Percentiles rank a stretch among this genome's conserved stretches.
Evolutionary conservation across 2,888 invertebrate species (phyloP).

Genomic region (Fabriciana adippe): DNA sequence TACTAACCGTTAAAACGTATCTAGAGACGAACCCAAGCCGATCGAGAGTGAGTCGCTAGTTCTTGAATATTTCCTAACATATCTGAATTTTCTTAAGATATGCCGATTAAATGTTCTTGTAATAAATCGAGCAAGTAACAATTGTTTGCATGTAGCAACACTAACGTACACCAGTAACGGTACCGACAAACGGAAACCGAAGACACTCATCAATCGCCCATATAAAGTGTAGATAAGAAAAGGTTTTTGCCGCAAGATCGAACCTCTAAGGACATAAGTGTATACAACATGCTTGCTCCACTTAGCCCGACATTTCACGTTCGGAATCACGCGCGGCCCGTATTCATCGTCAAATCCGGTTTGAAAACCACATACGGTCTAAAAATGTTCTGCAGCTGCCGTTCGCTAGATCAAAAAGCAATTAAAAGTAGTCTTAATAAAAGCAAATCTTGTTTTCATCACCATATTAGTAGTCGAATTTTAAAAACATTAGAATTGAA

Average conservation of each 20-base stretch:
- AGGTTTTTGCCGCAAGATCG: constrained; percentile 23
- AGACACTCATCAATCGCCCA: constrained; percentile 24
- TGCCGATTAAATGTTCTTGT: no score
- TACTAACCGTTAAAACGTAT: no score
- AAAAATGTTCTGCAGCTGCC: constrained; percentile 34
- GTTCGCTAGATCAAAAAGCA: constrained; percentile 15
- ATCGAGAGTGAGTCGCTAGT: no score
- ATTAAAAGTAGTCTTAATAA: constrained; percentile 13
- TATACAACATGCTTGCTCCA: constrained; percentile 36
- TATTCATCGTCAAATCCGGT: constrained; percentile 38
- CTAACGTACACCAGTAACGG: constrained; percentile 12
- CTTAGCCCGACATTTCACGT: constrained; percentile 32
- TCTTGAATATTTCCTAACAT: no score
- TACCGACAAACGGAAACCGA: constrained; percentile 18
- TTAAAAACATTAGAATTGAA: no score
- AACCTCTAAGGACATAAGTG: constrained; percentile 33
- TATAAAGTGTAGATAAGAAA: constrained; percentile 20
- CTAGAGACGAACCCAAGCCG: no score
- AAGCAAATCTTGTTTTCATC: constrained; percentile 4
- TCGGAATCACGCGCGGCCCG: constrained; percentile 36
- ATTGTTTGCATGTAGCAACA: not conserved
- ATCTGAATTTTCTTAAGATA: no score
- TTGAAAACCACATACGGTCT: constrained; percentile 24
- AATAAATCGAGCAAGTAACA: no score
- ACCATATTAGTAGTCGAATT: not conserved